phyloP scores from a whole-genome alignment of 2,888 invertebrate genomes.

The Dolichopus griseipennis region DNA sequence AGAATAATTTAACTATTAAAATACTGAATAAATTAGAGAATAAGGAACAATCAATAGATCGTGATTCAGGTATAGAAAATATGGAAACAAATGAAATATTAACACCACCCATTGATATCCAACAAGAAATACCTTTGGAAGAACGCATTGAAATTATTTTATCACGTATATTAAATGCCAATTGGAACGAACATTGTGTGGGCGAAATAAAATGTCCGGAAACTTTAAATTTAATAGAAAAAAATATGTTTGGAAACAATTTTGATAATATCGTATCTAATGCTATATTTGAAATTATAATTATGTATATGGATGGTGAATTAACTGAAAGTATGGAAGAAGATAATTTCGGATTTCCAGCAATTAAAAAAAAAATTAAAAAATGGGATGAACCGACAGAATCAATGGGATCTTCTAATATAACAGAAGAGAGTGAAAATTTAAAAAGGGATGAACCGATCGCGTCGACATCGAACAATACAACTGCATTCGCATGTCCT shows the following conservation, averaged over 20 bases:
- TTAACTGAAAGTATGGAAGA: constrained; percentile 43
- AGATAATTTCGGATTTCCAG: not conserved
- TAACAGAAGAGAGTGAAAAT: not conserved
- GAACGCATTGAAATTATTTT: constrained; percentile 49
- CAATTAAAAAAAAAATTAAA: not conserved
- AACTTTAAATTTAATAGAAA: constrained; percentile 49
- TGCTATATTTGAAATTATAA: constrained; percentile 58
- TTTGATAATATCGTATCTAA: constrained; percentile 52
- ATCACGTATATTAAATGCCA: constrained; percentile 61
- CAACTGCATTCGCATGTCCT: not conserved
- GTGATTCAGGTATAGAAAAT: constrained; percentile 64
- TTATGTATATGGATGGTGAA: constrained; percentile 49
- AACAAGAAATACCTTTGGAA: constrained; percentile 31
- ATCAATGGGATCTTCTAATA: constrained; percentile 4
- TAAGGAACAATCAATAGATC: constrained; percentile 48
- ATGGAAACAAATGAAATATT: constrained; percentile 51
- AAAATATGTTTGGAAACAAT: constrained; percentile 39
- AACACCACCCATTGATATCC: constrained; percentile 27
- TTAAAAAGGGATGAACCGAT: not conserved
- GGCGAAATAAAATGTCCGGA: constrained; percentile 52
- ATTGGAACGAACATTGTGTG: constrained; percentile 56
- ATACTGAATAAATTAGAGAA: constrained; percentile 47
- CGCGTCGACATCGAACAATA: not conserved
- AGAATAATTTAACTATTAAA: constrained; percentile 16
- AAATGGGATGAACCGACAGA: not conserved